phyloP scores from a whole-genome alignment of 2,113 vertebrate genomes.

The Corythaeola cristata region DNA sequence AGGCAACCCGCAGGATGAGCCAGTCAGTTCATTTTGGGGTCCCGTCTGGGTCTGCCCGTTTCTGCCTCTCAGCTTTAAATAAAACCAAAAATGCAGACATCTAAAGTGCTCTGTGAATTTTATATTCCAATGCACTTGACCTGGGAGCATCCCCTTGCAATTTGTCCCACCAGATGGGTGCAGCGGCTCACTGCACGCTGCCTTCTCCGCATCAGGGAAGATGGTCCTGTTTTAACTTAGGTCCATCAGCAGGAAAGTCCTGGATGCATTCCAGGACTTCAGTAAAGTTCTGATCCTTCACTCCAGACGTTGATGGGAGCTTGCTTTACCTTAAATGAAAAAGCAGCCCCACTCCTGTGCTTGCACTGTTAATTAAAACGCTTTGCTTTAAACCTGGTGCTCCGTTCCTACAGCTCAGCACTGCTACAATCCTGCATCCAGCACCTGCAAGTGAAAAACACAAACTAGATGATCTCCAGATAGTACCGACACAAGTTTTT shows the following conservation, averaged over 20 bases:
- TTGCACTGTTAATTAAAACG: neutral
- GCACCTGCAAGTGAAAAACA: neutral
- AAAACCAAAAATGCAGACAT: neutral
- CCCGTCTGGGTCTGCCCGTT: neutral
- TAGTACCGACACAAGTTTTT: neutral
- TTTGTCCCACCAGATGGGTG: rapidly evolving
- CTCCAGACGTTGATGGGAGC: neutral
- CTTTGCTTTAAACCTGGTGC: neutral
- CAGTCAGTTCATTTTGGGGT: neutral
- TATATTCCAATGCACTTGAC: too few species aligned
- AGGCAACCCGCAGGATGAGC: neutral
- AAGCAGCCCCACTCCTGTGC: neutral
- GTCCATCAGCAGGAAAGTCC: neutral
- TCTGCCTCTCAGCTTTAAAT: neutral
- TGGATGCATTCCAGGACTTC: neutral
- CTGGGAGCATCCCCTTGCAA: neutral
- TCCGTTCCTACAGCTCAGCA: neutral
- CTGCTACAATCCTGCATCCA: neutral
- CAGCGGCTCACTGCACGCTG: neutral
- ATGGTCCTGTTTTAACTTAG: rapidly evolving
- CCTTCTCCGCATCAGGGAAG: neutral
- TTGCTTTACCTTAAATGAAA: neutral
- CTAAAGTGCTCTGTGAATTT: neutral
- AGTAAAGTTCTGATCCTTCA: neutral
- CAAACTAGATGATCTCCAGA: neutral